Evolutionary conservation across 2,888 invertebrate genomes (phyloP).

Genomic region (Lacanobia wlatinum): DNA sequence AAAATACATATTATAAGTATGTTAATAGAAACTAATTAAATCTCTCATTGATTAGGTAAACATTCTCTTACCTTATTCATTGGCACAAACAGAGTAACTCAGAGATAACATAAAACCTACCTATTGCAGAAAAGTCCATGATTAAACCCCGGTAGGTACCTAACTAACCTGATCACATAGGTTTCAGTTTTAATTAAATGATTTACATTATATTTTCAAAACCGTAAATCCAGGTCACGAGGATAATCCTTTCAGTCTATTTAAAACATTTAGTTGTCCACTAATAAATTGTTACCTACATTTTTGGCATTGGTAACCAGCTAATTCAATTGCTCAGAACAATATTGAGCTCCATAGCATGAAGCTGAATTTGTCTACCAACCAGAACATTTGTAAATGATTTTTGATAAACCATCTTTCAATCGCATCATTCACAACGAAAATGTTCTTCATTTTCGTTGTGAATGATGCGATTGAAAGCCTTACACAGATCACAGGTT

Average conservation of each 20-base stretch:
- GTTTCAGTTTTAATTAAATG: background rate
- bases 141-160: background rate
- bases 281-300: background rate
- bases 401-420: no score
- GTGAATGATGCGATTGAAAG: no score
- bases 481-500: no score
- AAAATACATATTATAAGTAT: no score
- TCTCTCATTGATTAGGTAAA: background rate
- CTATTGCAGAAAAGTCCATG: background rate
- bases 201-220: background rate
- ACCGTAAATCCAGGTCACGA: no score
- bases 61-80: background rate
- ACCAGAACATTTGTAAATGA: no score
- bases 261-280: background rate
- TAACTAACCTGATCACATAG: background rate
- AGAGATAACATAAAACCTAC: background rate
- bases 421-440: background rate
- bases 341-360: no score
- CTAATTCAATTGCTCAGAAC: no score
- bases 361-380: no score
- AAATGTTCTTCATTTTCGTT: no score
- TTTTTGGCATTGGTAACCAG: background rate
- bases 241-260: background rate
- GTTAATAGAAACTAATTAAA: background rate
- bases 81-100: background rate